Percentiles rank a stretch among this genome's conserved stretches.
These are phyloP conservation scores for Ptychodera flava DNA, from an alignment of 35 echinoderm and acorn worm genomes.

Conservation along the genomic window DNA sequence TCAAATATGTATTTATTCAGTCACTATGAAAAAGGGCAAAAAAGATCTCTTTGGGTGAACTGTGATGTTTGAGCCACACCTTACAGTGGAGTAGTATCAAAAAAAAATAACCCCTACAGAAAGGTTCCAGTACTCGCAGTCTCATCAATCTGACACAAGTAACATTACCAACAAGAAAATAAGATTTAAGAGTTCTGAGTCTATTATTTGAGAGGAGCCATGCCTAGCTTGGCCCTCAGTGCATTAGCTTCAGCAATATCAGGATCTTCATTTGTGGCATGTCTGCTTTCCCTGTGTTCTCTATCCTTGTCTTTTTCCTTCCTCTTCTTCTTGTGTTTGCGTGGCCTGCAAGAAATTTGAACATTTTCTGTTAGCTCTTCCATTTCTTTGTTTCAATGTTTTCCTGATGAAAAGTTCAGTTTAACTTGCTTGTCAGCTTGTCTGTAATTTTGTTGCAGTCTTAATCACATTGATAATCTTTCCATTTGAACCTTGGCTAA, in stretches of 20 bases:
- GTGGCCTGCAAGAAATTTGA: background rate
- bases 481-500: conserved; percentile 16
- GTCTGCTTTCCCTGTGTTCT: background rate
- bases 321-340: conserved; percentile 12
- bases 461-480: background rate
- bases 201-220: conserved; percentile 14
- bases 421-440: background rate
- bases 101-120: too few species aligned
- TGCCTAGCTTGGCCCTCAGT: background rate
- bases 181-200: too few species aligned
- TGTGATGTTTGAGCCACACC: too few species aligned
- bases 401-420: background rate
- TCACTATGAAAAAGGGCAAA: too few species aligned
- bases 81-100: too few species aligned
- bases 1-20: too few species aligned
- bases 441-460: background rate
- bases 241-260: conserved; percentile 27
- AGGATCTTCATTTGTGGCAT: conserved; percentile 6
- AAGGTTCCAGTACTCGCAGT: too few species aligned
- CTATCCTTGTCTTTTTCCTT: background rate
- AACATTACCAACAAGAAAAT: too few species aligned
- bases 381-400: background rate
- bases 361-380: background rate
- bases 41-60: too few species aligned
- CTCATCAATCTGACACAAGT: too few species aligned